Base-by-base conservation (phyloP, 1,140 invertebrate species). In the Varroa destructor region DNA sequence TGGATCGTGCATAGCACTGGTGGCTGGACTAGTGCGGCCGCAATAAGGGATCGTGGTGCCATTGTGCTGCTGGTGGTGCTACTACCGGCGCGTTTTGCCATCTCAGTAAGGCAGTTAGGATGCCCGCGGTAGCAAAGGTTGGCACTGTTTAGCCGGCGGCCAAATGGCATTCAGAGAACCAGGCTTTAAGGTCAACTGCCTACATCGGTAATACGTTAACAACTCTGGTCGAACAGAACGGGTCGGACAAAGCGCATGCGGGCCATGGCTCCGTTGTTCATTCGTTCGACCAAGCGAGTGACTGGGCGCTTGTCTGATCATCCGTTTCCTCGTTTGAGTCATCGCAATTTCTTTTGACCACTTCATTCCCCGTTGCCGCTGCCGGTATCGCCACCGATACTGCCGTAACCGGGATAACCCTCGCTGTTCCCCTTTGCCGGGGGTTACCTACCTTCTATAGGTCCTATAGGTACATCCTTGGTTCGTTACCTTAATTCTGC, bases 181-280 rank as follows among this genome's bases (percentile, higher is more conserved):
- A 40, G 40, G 61, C 61, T 37, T 67, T 37, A 67, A 67, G 40
- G 14, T 2, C 61, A 67, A 37, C 61, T 67, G 61, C 46, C 61
- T 12, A 67, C 61, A 67, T 67, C 61, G 14, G 61, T 67, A 67
- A 67, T 67, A 67, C 61, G 61, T 46, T 67, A 67, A 67, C 40
- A 67, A 37, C 57, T 58, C 3, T 42, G 25, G 57, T 0, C 12
- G 57, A 12, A n/a, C 25, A 6, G 57, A 12, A 37, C 40, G 12
- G 25, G 25, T 37, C 37, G 61, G 46, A 14, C 61, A 37, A 12
- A 14, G 46, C 37, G 12, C 12, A 25, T 1, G 61, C 61, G 46
- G 37, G 12, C 10, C 40, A 67, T 10, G 25, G 10, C 10, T 40
- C 61, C 40, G 36, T 46, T 14, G 61, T 67, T n/a, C 40, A 46